A percentile compares a stretch with the other conserved stretches of the same genome.
Conservation (phyloP, 2,888 invertebrate species). For the Ptychoptera albimana region DNA sequence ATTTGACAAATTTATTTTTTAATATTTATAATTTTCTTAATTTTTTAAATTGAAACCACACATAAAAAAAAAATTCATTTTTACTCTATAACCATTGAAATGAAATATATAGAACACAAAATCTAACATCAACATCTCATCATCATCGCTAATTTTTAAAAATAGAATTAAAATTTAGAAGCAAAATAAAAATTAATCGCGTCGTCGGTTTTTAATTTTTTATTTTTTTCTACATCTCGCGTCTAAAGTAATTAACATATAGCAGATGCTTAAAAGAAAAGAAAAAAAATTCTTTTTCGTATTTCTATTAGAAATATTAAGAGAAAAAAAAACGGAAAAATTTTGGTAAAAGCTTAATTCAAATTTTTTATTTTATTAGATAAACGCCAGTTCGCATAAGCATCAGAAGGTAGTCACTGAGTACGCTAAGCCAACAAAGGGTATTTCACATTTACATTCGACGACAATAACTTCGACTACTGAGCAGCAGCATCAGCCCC, state of each 20-base stretch:
- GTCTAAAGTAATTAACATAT: neutral
- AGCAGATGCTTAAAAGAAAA: neutral
- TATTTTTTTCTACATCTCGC: too few relatives aligned
- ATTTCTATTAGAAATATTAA: neutral
- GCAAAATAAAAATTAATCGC: too few relatives aligned
- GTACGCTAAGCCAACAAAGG: slow-evolving; percentile 52
- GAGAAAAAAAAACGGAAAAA: neutral
- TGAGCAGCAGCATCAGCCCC: slow-evolving; percentile 12
- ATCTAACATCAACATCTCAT: neutral
- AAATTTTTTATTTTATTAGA: slow-evolving; percentile 27
- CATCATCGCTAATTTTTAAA: neutral
- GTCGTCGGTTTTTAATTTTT: too few relatives aligned
- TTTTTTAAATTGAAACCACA: neutral
- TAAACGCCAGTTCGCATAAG: slow-evolving; percentile 44
- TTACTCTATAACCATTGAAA: neutral
- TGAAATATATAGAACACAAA: too few relatives aligned
- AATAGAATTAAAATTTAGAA: neutral
- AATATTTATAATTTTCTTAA: too few relatives aligned
- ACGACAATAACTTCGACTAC: slow-evolving; percentile 20
- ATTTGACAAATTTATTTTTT: too few relatives aligned
- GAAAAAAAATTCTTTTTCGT: too few relatives aligned
- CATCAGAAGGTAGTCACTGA: slow-evolving; percentile 50
- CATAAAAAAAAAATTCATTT: slow-evolving; percentile 1
- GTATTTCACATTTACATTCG: slow-evolving; percentile 24
- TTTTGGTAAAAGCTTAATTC: slow-evolving; percentile 11